phyloP scores from a whole-genome alignment of 2,888 invertebrate genomes.

The Eumerus sabulonum region DNA sequence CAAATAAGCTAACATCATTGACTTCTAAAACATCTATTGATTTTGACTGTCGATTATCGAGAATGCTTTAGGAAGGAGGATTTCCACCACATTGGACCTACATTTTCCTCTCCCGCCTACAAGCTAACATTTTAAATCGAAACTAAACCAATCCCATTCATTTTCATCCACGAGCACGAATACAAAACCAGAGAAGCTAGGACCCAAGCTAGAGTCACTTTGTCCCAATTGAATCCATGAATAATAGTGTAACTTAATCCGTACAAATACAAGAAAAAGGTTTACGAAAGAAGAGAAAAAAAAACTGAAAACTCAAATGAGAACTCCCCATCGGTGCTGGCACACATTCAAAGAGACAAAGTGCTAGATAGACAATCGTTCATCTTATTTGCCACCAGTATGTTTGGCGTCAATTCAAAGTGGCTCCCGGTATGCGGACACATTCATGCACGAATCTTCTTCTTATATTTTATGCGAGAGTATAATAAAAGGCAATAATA shows the following conservation, averaged over 20 bases:
- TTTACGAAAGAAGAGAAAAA: no score
- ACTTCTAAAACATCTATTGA: no score
- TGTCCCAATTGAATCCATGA: slow-evolving; percentile 19
- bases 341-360: slow-evolving; percentile 14
- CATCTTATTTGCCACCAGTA: slow-evolving; percentile 44
- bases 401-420: slow-evolving; percentile 63
- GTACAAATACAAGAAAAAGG: slow-evolving; percentile 16
- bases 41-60: no score
- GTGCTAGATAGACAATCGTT: slow-evolving; percentile 54
- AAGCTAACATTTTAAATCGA: no score
- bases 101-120: no score
- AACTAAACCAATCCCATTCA: no score
- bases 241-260: slow-evolving; percentile 49
- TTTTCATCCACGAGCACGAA: no score
- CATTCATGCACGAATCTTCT: slow-evolving; percentile 41
- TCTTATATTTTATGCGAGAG: slow-evolving; percentile 24
- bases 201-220: no score
- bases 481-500: slow-evolving; percentile 63
- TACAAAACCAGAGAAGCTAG: no score
- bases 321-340: slow-evolving; percentile 4
- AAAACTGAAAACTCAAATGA: slow-evolving; percentile 23
- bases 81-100: no score
- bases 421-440: slow-evolving; percentile 57
- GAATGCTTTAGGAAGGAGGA: no score
- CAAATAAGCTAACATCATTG: no score